Evolutionary conservation across 2,113 vertebrate genomes (phyloP).

Genomic region (Zootoca vivipara): DNA sequence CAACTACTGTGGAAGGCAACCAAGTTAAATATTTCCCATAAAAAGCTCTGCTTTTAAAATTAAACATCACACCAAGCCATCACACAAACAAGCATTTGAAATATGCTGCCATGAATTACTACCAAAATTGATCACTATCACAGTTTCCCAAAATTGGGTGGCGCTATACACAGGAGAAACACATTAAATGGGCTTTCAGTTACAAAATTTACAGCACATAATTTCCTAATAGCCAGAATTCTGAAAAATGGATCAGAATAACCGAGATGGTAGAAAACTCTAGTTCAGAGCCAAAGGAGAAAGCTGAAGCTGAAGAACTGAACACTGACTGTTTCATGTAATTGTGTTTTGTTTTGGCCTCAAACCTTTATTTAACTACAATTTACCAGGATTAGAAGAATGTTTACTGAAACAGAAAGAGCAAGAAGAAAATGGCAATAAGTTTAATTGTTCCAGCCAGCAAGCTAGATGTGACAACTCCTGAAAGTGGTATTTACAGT

Average conservation of each 20-base stretch:
- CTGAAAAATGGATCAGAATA: conserved; percentile 25
- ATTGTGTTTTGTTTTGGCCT: background rate
- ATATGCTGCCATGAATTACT: conserved; percentile 32
- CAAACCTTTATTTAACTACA: conserved; percentile 19
- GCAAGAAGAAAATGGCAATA: background rate
- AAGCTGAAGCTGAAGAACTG: conserved; percentile 36
- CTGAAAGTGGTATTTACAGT: background rate
- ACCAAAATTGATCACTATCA: conserved; percentile 34
- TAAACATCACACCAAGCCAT: background rate
- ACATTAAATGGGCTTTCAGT: conserved; percentile 58
- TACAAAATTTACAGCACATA: conserved; percentile 61
- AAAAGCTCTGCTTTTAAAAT: conserved; percentile 31
- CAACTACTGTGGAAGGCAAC: background rate
- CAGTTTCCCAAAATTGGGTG: conserved; percentile 58
- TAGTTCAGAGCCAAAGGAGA: conserved; percentile 37
- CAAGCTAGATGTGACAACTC: background rate
- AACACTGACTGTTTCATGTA: conserved; percentile 27
- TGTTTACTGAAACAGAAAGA: background rate
- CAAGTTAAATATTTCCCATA: conserved; percentile 27
- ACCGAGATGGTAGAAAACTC: conserved; percentile 40
- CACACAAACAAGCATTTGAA: conserved; percentile 44
- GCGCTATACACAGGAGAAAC: conserved; percentile 55
- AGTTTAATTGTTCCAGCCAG: background rate
- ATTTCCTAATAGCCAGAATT: conserved; percentile 54
- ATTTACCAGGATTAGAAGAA: background rate